Percentiles rank a stretch among this genome's conserved stretches.
Conservation (phyloP, 2,113 vertebrate species). For the Theristicus caerulescens region DNA sequence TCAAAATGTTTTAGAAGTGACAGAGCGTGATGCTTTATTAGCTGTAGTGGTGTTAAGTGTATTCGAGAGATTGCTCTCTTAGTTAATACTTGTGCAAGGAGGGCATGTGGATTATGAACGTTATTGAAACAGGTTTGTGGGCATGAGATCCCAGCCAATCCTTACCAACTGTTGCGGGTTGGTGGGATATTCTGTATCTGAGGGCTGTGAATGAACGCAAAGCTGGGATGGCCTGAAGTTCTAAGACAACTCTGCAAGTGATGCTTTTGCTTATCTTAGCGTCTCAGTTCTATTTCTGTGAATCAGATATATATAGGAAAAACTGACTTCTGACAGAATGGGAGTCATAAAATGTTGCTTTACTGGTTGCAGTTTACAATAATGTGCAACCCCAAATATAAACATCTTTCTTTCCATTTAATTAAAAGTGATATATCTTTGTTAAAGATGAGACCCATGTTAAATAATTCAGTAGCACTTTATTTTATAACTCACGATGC, state of each 20-base stretch:
- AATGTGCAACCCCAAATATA: background rate
- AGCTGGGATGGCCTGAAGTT: background rate
- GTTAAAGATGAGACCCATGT: constrained; percentile 74
- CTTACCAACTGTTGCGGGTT: background rate
- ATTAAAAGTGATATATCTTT: constrained; percentile 70
- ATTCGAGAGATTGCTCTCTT: background rate
- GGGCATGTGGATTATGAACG: background rate
- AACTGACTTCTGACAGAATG: constrained; percentile 51
- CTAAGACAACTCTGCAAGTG: background rate
- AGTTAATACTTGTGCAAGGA: background rate
- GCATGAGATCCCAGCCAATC: background rate
- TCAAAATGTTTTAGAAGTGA: background rate
- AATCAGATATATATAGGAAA: constrained; percentile 69
- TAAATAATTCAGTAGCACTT: constrained; percentile 86
- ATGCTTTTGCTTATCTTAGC: constrained; percentile 62
- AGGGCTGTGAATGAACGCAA: background rate
- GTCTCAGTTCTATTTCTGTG: constrained; percentile 68
- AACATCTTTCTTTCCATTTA: constrained; percentile 8
- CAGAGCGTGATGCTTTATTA: background rate
- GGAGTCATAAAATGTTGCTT: constrained; percentile 21
- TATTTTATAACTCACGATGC: constrained; percentile 73
- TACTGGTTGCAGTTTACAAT: constrained; percentile 26
- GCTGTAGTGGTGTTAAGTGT: background rate
- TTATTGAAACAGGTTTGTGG: background rate
- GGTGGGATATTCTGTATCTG: background rate